Conservation (phyloP, 2,797 vertebrate genomes). For the Smutsia gigantea region DNA sequence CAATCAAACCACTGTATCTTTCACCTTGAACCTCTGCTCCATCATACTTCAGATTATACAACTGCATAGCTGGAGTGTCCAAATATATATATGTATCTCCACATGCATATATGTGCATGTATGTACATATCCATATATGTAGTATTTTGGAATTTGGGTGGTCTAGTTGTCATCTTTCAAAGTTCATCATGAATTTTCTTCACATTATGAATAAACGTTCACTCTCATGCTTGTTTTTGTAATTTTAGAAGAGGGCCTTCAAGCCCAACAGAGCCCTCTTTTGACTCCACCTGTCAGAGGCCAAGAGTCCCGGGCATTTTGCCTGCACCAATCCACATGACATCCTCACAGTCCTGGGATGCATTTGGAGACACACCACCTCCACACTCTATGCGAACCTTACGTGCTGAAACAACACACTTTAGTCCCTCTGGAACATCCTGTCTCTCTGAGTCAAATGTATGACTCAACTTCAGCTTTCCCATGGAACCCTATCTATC, state of each 20-base stretch:
- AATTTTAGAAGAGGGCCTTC: neutral
- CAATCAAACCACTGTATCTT: neutral
- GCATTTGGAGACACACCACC: neutral
- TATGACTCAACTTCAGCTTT: neutral
- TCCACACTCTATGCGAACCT: neutral
- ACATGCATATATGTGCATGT: no score
- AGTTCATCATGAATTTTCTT: neutral
- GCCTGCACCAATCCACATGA: neutral
- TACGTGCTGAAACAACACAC: neutral
- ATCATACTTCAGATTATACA: neutral
- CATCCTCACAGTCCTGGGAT: neutral
- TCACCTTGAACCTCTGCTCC: neutral
- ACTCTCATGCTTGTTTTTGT: neutral
- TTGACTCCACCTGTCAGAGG: neutral
- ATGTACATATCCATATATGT: no score
- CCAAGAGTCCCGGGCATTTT: neutral
- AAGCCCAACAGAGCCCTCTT: neutral
- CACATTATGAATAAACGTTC: neutral
- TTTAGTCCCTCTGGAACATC: neutral
- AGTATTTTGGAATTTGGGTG: neutral
- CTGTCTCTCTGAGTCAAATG: neutral
- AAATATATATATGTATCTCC: neutral
- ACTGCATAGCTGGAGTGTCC: neutral
- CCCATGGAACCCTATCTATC: neutral
- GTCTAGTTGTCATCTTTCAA: neutral